Conservation (phyloP, 2,113 vertebrate genomes). For the Otocyon megalotis region DNA sequence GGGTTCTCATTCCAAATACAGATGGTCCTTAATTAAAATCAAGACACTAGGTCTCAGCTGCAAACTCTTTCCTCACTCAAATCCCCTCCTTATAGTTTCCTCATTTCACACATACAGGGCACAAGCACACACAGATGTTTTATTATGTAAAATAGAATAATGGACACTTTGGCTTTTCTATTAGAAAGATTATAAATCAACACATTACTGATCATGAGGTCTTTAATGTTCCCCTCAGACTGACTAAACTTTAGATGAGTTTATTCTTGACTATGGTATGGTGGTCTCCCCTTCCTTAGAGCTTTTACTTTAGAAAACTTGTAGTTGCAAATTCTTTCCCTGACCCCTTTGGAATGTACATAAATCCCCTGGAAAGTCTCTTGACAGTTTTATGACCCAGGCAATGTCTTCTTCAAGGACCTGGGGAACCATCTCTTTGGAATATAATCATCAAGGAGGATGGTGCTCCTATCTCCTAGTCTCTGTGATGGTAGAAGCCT, state of each 20-base stretch:
- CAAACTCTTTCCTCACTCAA: conserved; percentile 16
- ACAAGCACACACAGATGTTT: not conserved
- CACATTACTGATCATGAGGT: not conserved
- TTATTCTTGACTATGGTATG: not conserved
- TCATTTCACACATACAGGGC: not conserved
- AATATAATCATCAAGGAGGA: not conserved
- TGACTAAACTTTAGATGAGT: not conserved
- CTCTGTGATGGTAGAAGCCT: not conserved
- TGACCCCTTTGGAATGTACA: not conserved
- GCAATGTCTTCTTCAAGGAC: not conserved
- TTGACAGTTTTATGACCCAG: not conserved
- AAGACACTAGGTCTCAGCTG: not conserved
- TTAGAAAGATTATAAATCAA: not conserved
- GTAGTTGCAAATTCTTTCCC: not conserved
- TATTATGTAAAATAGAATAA: not conserved
- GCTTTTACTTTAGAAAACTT: not conserved
- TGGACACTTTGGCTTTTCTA: not conserved
- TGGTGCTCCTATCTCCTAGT: not conserved
- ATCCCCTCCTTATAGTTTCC: not conserved
- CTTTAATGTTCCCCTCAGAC: not conserved
- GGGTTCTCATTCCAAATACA: conserved; percentile 66
- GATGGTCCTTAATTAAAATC: conserved; percentile 75
- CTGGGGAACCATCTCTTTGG: not conserved
- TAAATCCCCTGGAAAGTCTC: not conserved
- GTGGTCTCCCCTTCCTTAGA: not conserved